Evolutionary conservation across 2,113 vertebrate species (phyloP).

Genomic region (Chlamydotis undulata): DNA sequence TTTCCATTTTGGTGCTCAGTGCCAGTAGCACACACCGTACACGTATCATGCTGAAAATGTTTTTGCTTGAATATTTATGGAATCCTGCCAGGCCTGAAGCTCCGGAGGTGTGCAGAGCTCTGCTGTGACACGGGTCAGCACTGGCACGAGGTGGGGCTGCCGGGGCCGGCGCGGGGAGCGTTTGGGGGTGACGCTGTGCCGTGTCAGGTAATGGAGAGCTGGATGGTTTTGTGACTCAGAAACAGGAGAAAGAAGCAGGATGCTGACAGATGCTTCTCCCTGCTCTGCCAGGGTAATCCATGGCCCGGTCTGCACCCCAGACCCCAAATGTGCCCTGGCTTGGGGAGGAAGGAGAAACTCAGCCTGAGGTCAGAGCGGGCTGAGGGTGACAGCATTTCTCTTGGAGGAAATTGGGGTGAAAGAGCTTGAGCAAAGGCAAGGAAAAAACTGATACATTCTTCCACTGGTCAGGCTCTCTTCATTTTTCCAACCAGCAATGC

Average conservation of each 20-base stretch:
- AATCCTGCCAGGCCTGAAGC: neutral
- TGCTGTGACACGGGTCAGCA: too few relatives aligned
- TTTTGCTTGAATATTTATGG: neutral
- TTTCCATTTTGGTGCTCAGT: neutral
- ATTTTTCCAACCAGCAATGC: fast-evolving
- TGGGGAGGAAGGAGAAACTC: neutral
- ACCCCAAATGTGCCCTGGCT: neutral
- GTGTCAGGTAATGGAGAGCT: fast-evolving
- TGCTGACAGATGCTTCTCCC: neutral
- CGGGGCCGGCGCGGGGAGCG: fast-evolving
- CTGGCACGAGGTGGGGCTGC: fast-evolving
- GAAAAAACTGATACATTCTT: neutral
- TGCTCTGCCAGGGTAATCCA: neutral
- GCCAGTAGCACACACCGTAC: neutral
- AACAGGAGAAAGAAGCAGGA: neutral
- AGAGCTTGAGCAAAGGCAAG: neutral
- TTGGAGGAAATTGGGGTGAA: neutral
- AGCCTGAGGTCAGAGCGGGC: neutral
- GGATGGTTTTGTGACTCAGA: neutral
- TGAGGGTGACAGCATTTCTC: neutral
- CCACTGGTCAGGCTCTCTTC: neutral
- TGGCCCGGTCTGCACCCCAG: fast-evolving
- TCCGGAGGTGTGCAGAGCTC: neutral
- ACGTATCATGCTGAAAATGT: neutral
- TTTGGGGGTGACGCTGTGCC: neutral